These are phyloP conservation scores for Drosophila dives DNA, from an alignment of 2,888 invertebrate species.

Conservation along the genomic window DNA sequence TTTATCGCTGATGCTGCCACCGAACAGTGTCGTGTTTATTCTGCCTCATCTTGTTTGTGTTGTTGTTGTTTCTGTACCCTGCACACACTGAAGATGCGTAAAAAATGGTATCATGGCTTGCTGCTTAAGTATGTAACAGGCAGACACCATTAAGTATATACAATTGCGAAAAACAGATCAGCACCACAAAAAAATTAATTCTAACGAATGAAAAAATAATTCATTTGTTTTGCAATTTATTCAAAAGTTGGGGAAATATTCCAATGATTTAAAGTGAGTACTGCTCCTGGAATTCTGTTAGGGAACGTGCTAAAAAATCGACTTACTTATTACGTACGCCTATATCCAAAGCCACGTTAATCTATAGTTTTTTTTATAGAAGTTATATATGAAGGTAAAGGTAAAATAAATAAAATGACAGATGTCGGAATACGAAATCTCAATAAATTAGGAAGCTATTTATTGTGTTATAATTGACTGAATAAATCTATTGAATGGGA, in stretches of 20 bases:
- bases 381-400: background rate
- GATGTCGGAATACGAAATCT: too few relatives aligned
- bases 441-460: background rate
- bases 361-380: background rate
- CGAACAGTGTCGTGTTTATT: conserved; percentile 38
- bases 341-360: background rate
- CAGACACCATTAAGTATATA: background rate
- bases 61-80: background rate
- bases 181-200: background rate
- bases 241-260: background rate
- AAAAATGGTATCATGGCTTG: background rate
- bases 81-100: background rate
- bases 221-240: background rate
- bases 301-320: background rate
- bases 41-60: conserved; percentile 23
- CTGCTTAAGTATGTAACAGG: background rate
- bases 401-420: background rate
- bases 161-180: background rate
- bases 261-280: background rate
- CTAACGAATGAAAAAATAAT: background rate
- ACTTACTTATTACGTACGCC: too few relatives aligned
- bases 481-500: background rate
- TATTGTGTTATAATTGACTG: background rate
- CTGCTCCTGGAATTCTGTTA: background rate
- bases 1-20: conserved; percentile 63